Conservation (phyloP, 2,113 vertebrate genomes). For the Rousettus leschenaultii region DNA sequence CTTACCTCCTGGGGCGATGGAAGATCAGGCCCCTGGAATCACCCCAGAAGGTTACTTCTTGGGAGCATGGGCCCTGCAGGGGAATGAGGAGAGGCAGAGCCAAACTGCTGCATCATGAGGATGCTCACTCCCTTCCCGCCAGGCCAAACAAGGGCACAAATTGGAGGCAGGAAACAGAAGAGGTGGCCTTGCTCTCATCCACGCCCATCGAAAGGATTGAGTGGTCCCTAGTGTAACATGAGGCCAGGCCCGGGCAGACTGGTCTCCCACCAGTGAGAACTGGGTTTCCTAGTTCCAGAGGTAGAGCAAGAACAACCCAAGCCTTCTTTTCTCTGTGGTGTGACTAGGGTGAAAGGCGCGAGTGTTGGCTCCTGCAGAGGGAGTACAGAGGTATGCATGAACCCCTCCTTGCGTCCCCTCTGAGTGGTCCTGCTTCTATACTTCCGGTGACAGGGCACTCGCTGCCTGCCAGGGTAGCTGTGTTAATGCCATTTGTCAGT, state of each 20-base stretch:
- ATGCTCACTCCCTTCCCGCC: background rate
- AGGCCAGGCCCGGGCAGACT: background rate
- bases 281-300: background rate
- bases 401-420: background rate
- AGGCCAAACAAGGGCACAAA: background rate
- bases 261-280: background rate
- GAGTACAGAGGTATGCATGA: background rate
- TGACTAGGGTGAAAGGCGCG: background rate
- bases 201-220: background rate
- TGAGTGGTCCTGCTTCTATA: background rate
- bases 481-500: background rate
- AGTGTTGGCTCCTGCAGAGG: accelerated
- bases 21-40: background rate
- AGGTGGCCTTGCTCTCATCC: background rate
- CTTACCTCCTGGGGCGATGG: background rate
- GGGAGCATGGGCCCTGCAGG: background rate
- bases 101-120: background rate
- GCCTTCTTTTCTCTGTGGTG: background rate
- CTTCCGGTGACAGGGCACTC: background rate
- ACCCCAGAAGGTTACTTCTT: background rate
- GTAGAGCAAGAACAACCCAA: background rate
- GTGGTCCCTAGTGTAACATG: background rate
- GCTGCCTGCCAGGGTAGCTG: background rate
- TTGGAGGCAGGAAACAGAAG: background rate
- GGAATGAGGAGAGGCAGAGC: background rate